Evolutionary conservation across 2,113 vertebrate species (phyloP).

Genomic region (Ranitomeya variabilis): DNA sequence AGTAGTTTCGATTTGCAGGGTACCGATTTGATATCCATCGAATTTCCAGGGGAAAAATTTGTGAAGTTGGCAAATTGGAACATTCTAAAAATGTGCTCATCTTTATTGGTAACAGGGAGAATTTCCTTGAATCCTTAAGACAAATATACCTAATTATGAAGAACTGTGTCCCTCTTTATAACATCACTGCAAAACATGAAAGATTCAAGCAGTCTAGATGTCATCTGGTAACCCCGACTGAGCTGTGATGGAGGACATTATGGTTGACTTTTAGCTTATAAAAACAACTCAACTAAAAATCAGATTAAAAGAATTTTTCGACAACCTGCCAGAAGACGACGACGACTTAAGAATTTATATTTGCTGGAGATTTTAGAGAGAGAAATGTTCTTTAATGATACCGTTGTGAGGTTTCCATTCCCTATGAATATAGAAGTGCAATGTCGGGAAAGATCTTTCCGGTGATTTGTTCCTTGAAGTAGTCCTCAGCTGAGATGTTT

Average conservation of each 20-base stretch:
- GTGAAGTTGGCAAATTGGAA: no score
- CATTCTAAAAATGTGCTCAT: no score
- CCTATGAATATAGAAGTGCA: constrained; percentile 25
- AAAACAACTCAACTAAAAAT: background rate
- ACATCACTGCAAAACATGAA: background rate
- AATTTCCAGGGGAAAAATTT: no score
- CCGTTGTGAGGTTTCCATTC: background rate
- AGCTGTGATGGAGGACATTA: background rate
- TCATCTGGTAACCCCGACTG: no score
- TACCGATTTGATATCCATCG: no score
- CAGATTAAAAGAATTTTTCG: background rate
- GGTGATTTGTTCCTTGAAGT: constrained; percentile 44
- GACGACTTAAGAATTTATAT: background rate
- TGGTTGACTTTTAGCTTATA: background rate
- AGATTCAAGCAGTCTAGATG: background rate
- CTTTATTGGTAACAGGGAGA: no score
- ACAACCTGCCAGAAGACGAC: background rate
- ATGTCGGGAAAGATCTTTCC: constrained; percentile 39
- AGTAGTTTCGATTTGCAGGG: no score
- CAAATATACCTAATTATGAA: background rate
- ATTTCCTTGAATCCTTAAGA: background rate
- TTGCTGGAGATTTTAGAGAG: background rate
- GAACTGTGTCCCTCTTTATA: background rate
- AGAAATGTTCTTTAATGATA: constrained; percentile 31
- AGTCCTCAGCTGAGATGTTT: constrained; percentile 34